phyloP scores from a whole-genome alignment of 2,888 invertebrate genomes.

The Melolontha melolontha region DNA sequence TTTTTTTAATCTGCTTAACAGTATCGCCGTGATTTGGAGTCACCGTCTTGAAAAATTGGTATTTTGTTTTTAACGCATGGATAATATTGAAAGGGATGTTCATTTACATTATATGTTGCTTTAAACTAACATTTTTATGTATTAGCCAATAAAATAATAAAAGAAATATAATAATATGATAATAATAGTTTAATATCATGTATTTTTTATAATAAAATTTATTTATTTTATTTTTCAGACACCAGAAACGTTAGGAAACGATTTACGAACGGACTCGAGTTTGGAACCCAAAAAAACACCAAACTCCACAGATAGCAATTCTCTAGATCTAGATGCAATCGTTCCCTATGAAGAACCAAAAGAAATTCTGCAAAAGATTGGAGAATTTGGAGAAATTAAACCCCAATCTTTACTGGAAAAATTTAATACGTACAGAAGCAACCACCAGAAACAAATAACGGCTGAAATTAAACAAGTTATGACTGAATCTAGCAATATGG shows the following conservation, averaged over 20 bases:
- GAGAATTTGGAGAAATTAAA: conserved; percentile 70
- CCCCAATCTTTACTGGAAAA: conserved; percentile 68
- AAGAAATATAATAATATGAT: too few relatives aligned
- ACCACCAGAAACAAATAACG: conserved; percentile 66
- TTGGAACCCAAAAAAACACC: conserved; percentile 66
- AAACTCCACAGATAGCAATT: conserved; percentile 59
- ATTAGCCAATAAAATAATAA: too few relatives aligned
- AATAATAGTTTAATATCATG: too few relatives aligned
- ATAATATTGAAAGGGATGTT: not conserved
- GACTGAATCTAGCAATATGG: conserved; percentile 61
- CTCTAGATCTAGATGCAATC: conserved; percentile 62
- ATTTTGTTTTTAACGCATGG: not conserved
- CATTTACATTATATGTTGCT: too few relatives aligned
- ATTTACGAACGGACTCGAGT: not conserved
- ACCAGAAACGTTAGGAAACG: conserved; percentile 53
- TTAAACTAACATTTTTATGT: too few relatives aligned
- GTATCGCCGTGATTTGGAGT: too few relatives aligned
- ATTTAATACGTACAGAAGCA: conserved; percentile 66
- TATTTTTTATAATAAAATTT: too few relatives aligned
- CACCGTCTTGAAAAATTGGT: too few relatives aligned
- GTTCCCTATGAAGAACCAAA: conserved; percentile 62
- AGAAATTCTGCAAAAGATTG: conserved; percentile 25
- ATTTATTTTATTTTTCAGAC: conserved; percentile 53
- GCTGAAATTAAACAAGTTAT: conserved; percentile 65
- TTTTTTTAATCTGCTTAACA: too few relatives aligned